Evolutionary conservation across 92 coral and sea anemone species (phyloP).

Genomic region (Actinernus sp.): DNA sequence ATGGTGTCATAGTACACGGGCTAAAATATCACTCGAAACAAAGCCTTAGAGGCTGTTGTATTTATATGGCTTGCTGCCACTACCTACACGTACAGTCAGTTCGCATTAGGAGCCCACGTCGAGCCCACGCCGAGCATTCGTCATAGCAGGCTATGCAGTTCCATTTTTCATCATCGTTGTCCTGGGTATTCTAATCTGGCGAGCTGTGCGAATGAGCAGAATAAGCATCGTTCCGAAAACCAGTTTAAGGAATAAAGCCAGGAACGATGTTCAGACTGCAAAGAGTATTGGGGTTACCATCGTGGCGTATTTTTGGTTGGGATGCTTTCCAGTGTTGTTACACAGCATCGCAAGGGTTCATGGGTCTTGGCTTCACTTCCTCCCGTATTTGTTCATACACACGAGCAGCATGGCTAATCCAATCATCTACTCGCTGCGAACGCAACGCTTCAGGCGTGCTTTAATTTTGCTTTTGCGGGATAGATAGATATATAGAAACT

Average conservation of each 20-base stretch:
- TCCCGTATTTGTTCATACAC: conserved; percentile 58
- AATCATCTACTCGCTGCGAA: conserved; percentile 62
- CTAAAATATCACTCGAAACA: conserved; percentile 55
- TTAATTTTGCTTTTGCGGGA: background rate
- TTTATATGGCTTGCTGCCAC: conserved; percentile 59
- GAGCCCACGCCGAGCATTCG: conserved; percentile 59
- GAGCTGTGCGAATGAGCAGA: conserved; percentile 25
- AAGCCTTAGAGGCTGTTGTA: conserved; percentile 40
- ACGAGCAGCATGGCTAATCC: conserved; percentile 72
- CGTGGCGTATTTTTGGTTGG: conserved; percentile 52
- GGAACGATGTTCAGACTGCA: conserved; percentile 60
- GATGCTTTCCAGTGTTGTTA: conserved; percentile 56
- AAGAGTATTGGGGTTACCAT: conserved; percentile 61
- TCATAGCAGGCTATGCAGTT: conserved; percentile 58
- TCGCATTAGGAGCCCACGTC: conserved; percentile 44
- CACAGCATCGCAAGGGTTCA: conserved; percentile 61
- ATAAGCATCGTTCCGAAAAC: conserved; percentile 27
- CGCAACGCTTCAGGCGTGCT: conserved; percentile 30
- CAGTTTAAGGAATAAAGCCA: conserved; percentile 7
- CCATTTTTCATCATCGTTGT: conserved; percentile 48
- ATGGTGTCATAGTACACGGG: conserved; percentile 71
- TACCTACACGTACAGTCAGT: conserved; percentile 53
- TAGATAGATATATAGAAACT: too few species aligned
- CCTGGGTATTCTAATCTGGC: conserved; percentile 44
- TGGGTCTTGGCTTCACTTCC: conserved; percentile 67